A percentile compares a stretch with the other conserved stretches of the same genome.
Evolutionary conservation across 2,797 vertebrate species (phyloP).

Genomic region (Molossus alvarezi): DNA sequence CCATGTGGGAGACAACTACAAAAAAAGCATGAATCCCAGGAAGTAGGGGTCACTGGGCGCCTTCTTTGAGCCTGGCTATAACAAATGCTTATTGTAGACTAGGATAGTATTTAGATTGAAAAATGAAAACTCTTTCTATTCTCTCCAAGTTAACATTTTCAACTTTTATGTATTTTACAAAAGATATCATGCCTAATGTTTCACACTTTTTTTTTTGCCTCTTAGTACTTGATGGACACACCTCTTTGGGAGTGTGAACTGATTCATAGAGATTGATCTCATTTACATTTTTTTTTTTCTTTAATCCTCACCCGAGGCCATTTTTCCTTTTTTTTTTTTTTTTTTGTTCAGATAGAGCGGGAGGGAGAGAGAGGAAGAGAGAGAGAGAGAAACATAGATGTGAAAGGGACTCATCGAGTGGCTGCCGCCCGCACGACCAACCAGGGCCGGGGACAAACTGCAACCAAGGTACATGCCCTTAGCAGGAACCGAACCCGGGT

Average conservation of each 20-base stretch:
- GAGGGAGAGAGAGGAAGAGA: too few species aligned
- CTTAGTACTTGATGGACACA: background rate
- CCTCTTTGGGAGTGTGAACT: background rate
- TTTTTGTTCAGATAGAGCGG: too few species aligned
- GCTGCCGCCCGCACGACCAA: too few species aligned
- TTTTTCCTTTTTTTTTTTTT: too few species aligned
- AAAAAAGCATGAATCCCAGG: background rate
- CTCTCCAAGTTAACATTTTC: background rate
- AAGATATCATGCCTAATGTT: background rate
- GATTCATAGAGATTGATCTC: background rate
- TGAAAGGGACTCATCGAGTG: too few species aligned
- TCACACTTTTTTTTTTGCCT: background rate
- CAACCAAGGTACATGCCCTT: too few species aligned
- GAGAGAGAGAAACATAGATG: too few species aligned
- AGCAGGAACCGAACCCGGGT: too few species aligned
- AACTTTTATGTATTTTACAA: background rate
- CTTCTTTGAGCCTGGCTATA: background rate
- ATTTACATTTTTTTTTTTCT: background rate
- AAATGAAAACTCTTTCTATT: background rate
- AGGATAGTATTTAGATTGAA: background rate
- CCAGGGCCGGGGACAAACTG: too few species aligned
- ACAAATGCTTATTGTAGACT: background rate
- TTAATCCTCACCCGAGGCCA: too few species aligned
- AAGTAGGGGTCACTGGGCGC: background rate
- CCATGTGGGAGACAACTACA: background rate